Percentiles rank a stretch among this genome's conserved stretches.
Conservation (phyloP, 2,797 vertebrate species). For the Pangasius sanitwongsei region DNA sequence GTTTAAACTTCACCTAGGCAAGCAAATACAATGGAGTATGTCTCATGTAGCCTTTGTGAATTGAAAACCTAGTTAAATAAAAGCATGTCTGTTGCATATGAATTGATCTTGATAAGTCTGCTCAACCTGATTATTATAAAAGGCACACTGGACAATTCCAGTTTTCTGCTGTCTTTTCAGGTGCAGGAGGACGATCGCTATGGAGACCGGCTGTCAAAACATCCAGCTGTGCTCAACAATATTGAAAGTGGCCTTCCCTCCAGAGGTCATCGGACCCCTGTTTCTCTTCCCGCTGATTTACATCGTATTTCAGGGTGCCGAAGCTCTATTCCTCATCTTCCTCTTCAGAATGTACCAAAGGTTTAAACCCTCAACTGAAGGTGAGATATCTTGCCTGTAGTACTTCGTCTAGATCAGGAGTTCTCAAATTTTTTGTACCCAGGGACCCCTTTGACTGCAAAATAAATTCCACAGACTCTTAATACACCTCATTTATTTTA, state of each 20-base stretch:
- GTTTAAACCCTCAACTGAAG: conserved; percentile 57
- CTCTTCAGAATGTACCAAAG: conserved; percentile 74
- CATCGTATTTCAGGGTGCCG: conserved; percentile 75
- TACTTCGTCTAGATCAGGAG: neutral
- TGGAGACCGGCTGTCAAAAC: conserved; percentile 88
- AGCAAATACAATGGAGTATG: neutral
- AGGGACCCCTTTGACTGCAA: no score
- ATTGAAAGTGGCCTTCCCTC: conserved; percentile 79
- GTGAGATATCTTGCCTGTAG: neutral
- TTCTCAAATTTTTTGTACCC: neutral
- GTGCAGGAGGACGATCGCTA: conserved; percentile 76
- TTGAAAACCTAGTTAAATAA: neutral
- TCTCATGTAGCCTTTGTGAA: neutral
- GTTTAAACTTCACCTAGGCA: neutral
- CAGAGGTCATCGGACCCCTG: conserved; percentile 76
- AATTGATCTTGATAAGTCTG: neutral
- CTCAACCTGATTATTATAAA: neutral
- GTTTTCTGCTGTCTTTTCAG: conserved; percentile 58
- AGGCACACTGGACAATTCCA: neutral
- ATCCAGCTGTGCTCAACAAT: conserved; percentile 79
- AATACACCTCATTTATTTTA: neutral
- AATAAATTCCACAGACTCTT: neutral
- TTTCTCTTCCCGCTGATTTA: conserved; percentile 87
- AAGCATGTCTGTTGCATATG: neutral
- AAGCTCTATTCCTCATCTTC: conserved; percentile 77